Percentiles rank a stretch among this genome's conserved stretches.
Conservation (phyloP, 2,888 invertebrate species). For the Dioctria linearis region DNA sequence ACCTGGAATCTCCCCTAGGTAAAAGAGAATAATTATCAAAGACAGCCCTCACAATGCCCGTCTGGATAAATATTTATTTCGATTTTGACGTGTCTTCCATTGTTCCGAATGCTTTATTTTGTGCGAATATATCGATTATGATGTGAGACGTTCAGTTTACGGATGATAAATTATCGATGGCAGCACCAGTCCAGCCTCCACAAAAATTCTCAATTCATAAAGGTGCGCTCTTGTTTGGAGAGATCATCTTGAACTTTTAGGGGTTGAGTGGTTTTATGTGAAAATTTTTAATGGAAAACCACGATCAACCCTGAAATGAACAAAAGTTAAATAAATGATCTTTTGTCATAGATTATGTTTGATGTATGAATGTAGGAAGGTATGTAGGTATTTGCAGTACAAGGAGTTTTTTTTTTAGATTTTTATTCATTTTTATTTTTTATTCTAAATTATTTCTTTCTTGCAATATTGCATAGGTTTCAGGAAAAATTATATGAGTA, state of each 20-base stretch:
- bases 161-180: conserved; percentile 57
- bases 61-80: conserved; percentile 62
- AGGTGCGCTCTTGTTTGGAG: conserved; percentile 37
- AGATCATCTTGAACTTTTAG: conserved; percentile 9
- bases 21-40: conserved; percentile 40
- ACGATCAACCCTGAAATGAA: conserved; percentile 26
- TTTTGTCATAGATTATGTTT: conserved; percentile 35
- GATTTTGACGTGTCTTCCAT: conserved; percentile 61
- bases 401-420: no score
- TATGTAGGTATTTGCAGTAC: no score
- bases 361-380: not conserved
- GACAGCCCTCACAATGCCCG: conserved; percentile 53
- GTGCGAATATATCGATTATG: conserved; percentile 61
- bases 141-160: conserved; percentile 57
- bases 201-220: conserved; percentile 36
- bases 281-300: conserved; percentile 35
- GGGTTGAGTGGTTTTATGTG: conserved; percentile 30
- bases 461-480: no score
- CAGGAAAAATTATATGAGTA: no score
- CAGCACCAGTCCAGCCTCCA: conserved; percentile 36
- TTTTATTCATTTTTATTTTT: no score
- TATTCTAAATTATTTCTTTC: no score
- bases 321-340: conserved; percentile 42
- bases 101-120: conserved; percentile 60
- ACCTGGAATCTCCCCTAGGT: conserved; percentile 24